Base-by-base conservation (phyloP, 1,140 invertebrate genomes). In the Venturia canescens region DNA sequence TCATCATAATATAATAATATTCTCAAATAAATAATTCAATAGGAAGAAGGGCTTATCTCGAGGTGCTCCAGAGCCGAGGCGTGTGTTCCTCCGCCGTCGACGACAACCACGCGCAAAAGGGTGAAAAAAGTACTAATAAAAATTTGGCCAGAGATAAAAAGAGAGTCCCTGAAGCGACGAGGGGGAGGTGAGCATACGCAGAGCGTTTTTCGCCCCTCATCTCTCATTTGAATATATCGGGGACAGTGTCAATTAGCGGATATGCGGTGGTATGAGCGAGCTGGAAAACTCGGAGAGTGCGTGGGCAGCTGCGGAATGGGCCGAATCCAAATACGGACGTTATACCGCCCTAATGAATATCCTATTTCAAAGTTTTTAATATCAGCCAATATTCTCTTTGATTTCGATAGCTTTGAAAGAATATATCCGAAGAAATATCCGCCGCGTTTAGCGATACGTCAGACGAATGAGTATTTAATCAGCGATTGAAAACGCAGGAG, bases 231-330 rank as follows among this genome's bases (percentile, higher is more conserved):
- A 72, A 72, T 72, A 72, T 72, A 31, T 53, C 50, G 50, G 50
- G 38, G 38, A 44, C 21, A 11, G 70, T 72, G 70, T 72, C 63
- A 78, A 78, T 78, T 78, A 78, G 76, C 18, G 23, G 21, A 67
- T 67, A n/a, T n/a, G n/a, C n/a, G 50, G 57, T n/a, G 74, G 48
- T 48, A n/a, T 72, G 38, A 44, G 74, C 60, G 26, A 63, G 44
- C 23, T 9, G 50, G 70, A 81, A 66, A 80, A 79, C 60, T 34
- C 69, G 53, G 57, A 29, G 11, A 3, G 1, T 53, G 16, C n/a
- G 7, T 53, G 18, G 48, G 78, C 7, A 77, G n/a, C 31, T n/a
- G n/a, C 18, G n/a, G n/a, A 53, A 53, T 53, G 50, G 50, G 50
- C 16, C n/a, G 11, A 18, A 53, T 3, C n/a, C 16, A 53, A 53